Evolutionary conservation across 37 sponge, comb jelly and placozoan species (phyloP), one percentile per base, ranked within the genome.

Genomic region (Spongilla lacustris): DNA sequence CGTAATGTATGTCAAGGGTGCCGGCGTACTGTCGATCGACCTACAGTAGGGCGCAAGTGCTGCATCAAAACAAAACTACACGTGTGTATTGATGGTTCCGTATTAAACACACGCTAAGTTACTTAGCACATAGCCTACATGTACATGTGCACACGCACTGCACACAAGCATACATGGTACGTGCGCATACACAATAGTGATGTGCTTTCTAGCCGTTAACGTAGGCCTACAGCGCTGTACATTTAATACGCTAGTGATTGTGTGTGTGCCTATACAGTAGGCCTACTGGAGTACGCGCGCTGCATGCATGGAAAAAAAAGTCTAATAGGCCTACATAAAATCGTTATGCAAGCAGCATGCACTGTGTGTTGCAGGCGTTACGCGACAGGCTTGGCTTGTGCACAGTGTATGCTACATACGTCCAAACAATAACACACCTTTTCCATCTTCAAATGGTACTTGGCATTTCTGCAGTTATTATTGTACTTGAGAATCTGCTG

Each of bases 401-500:
- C 46, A 49, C 14, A 17, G 10, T 31, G 23, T n/a, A 78, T 49
- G 66, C 4, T 28, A 24, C 49, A 49, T 10, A 26, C 32, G 33
- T 76, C 19, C 38, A 29, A 17, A n/a, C 73, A 75, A 17, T 0
- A 50, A 66, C 68, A 67, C 23, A 80, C 80, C 32, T 80, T 66
- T 31, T 31, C 33, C 67, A 80, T 50, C 67, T 22, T 24, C 38
- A 85, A 67, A 21, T 68, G 78, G 33, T 37, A 37, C 46, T 85
- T 37, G 36, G 48, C 36, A n/a, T 58, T 77, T 37, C 77, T 85
- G 41, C 67, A 58, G 58, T 58, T 76, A 14, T 69, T 27, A 50
- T 85, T 85, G 70, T 85, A 85, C 69, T 67, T 32, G 28, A 78
- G 36, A 28, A 85, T 68, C 70, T 75, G 35, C 78, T 85, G 78